A percentile compares a stretch with the other conserved stretches of the same genome.
Evolutionary conservation across 2,888 invertebrate species (phyloP).

Genomic region (Leptinotarsa juncta): DNA sequence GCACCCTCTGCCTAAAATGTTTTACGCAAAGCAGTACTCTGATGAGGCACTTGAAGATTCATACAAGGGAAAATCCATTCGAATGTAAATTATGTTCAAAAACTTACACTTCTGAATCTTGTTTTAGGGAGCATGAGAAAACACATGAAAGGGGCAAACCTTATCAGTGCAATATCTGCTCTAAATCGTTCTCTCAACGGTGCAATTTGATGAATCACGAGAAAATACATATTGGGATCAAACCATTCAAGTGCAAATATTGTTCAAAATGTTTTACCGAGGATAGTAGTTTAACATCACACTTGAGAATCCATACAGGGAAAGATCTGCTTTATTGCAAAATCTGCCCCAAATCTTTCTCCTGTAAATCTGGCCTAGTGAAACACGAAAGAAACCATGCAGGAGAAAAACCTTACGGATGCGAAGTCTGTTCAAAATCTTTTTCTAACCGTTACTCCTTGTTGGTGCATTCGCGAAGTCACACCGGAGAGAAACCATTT

Average conservation of each 20-base stretch:
- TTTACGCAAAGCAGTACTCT: conserved; percentile 6
- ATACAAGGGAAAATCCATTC: not conserved
- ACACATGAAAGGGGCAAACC: not conserved
- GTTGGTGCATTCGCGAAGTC: not conserved
- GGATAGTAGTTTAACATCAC: not conserved
- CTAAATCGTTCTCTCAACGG: not conserved
- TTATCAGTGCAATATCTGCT: not conserved
- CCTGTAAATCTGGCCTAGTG: not conserved
- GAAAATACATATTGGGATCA: not conserved
- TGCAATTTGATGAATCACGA: not conserved
- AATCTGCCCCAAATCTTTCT: not conserved
- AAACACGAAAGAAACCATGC: not conserved
- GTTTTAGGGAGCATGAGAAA: not conserved
- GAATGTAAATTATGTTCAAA: not conserved
- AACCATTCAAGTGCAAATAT: not conserved
- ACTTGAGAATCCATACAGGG: not conserved
- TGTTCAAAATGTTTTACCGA: not conserved
- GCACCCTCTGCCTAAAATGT: conserved; percentile 16
- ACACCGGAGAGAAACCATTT: conserved; percentile 15
- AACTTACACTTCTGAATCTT: not conserved
- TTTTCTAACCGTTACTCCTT: not conserved
- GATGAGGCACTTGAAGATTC: conserved; percentile 8
- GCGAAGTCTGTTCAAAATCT: not conserved
- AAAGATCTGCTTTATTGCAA: not conserved
- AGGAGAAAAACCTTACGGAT: not conserved